Conservation (phyloP, 2,113 vertebrate genomes). For the Rostratula benghalensis region DNA sequence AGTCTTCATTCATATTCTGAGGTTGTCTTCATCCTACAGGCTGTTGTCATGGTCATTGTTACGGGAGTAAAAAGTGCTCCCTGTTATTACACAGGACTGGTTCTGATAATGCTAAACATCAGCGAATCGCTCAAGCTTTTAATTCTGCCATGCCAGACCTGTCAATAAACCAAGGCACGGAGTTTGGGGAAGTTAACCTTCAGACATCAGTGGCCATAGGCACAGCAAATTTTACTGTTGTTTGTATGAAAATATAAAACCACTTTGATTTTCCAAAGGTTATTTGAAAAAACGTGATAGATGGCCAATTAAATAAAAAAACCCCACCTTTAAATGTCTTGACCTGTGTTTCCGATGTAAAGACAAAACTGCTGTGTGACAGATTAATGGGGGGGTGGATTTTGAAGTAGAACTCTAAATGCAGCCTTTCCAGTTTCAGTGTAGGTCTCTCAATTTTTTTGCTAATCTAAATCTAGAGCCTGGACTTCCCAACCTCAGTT, state of each 20-base stretch:
- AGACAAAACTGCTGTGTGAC: not conserved
- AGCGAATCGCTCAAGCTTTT: not conserved
- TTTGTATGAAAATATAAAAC: not conserved
- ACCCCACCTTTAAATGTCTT: not conserved
- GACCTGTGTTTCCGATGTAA: not conserved
- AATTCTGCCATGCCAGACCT: not conserved
- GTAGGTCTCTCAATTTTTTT: not conserved
- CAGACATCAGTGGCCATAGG: not conserved
- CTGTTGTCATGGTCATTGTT: not conserved
- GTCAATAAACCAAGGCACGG: not conserved
- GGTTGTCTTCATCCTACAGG: not conserved
- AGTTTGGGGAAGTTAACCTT: not conserved
- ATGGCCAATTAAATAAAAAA: not conserved
- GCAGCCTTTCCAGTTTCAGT: not conserved
- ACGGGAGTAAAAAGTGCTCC: not conserved
- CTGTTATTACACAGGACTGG: not conserved
- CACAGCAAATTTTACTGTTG: not conserved
- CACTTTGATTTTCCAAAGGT: not conserved
- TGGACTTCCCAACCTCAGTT: not conserved
- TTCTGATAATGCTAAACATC: not conserved
- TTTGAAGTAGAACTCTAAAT: not conserved
- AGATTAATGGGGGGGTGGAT: not conserved
- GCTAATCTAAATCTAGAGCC: not conserved
- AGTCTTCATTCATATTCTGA: conserved; percentile 11
- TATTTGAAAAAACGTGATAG: not conserved